Evolutionary conservation across 2,797 vertebrate species (phyloP).

Genomic region (Neoniphon sammara): DNA sequence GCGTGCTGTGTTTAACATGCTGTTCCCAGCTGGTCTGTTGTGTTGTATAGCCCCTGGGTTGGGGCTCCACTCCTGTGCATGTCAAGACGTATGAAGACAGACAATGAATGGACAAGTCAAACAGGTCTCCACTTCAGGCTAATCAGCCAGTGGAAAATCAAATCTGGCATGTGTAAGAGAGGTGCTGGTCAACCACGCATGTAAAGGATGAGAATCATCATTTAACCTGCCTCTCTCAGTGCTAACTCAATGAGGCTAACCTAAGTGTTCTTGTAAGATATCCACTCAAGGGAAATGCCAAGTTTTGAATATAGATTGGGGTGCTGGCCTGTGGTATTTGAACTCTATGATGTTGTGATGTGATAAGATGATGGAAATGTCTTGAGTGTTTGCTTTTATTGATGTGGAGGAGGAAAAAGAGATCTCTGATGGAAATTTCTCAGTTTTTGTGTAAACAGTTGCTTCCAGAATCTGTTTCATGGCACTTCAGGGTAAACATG

Average conservation of each 20-base stretch:
- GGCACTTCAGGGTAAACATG: constrained; percentile 29
- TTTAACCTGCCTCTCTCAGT: constrained; percentile 32
- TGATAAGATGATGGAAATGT: constrained; percentile 26
- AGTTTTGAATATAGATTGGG: constrained; percentile 68
- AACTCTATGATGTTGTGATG: constrained; percentile 31
- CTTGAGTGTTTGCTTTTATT: constrained; percentile 17
- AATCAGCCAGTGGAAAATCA: constrained; percentile 62
- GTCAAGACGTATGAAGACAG: constrained; percentile 47
- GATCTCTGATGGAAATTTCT: constrained; percentile 14
- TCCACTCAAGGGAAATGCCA: constrained; percentile 37
- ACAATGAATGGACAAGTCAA: constrained; percentile 49
- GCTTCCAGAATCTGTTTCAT: neutral
- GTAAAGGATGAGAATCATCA: constrained; percentile 21
- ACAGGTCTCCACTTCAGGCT: constrained; percentile 39
- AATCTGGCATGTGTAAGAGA: constrained; percentile 59
- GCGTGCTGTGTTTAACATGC: neutral
- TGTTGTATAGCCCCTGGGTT: constrained; percentile 41
- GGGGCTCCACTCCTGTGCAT: constrained; percentile 17
- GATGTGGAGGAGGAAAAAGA: constrained; percentile 12
- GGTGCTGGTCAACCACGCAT: constrained; percentile 38
- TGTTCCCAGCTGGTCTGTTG: constrained; percentile 19
- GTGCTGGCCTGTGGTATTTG: constrained; percentile 54
- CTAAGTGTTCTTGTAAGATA: constrained; percentile 20
- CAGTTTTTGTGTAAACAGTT: neutral
- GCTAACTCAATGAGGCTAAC: constrained; percentile 1